A percentile compares a stretch with the other conserved stretches of the same genome.
phyloP scores from a whole-genome alignment of 2,888 invertebrate genomes.

The Drosophila sordidula region DNA sequence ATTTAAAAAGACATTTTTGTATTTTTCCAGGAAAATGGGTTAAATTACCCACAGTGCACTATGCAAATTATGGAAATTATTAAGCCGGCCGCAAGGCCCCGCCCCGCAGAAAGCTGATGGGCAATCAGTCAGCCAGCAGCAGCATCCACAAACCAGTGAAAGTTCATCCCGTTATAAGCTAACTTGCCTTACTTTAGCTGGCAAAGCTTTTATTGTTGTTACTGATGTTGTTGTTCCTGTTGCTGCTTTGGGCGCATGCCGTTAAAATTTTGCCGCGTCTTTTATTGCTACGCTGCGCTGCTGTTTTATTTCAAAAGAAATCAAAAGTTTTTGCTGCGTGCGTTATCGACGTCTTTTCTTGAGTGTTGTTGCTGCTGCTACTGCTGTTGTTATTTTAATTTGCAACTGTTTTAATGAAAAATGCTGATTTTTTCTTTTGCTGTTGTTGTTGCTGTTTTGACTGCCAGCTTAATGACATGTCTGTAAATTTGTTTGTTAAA shows the following conservation, averaged over 20 bases:
- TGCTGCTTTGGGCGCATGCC: conserved; percentile 52
- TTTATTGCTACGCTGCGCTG: conserved; percentile 18
- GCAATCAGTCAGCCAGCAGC: conserved; percentile 10
- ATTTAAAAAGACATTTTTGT: too few species aligned
- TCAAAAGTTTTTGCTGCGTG: conserved; percentile 64
- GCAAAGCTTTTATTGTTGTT: conserved; percentile 30
- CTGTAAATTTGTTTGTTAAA: conserved; percentile 71
- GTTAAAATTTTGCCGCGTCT: conserved; percentile 54
- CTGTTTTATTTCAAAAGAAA: conserved; percentile 62
- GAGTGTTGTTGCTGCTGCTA: conserved; percentile 16
- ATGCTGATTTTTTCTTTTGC: conserved; percentile 21
- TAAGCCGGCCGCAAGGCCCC: conserved; percentile 27
- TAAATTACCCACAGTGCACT: background rate
- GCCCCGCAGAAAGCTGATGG: conserved; percentile 43
- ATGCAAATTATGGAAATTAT: conserved; percentile 51
- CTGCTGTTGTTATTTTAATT: conserved; percentile 61
- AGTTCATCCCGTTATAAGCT: conserved; percentile 76
- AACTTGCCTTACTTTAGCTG: conserved; percentile 73
- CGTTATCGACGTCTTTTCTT: conserved; percentile 25
- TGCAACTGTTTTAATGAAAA: conserved; percentile 67
- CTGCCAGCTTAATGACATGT: conserved; percentile 28
- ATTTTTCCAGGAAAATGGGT: too few species aligned
- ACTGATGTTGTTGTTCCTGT: conserved; percentile 23
- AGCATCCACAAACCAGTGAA: conserved; percentile 60
- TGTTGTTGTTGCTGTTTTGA: conserved; percentile 24